Base-by-base conservation (phyloP, 2,113 vertebrate genomes). In the Apodemus sylvaticus region DNA sequence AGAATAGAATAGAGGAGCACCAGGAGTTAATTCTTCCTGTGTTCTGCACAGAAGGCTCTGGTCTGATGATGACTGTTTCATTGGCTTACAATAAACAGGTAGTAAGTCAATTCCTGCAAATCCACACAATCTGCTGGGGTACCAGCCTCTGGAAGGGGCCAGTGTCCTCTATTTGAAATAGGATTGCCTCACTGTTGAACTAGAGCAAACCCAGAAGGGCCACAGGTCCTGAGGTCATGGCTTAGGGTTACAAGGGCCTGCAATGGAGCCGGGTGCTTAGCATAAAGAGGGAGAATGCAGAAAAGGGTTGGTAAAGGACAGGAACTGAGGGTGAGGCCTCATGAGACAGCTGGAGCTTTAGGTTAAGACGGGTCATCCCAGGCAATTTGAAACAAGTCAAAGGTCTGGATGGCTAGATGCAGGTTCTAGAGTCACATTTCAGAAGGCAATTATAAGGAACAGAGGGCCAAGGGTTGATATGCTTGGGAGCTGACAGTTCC, bases 71-170 rank as follows among this genome's bases (percentile, higher is more conserved):
- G 55, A 66, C 16, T n/a, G 90, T 42, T 42, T 29, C 78, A 73
- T 53, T 88, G 91, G 83, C 93, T 95, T 95, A 60, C 82, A 81
- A 64, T 91, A 93, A 92, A 66, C 85, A 88, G 76, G 66, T 95
- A 73, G 26, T 90, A 62, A 71, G 70, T 78, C 71, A 79, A 89
- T 82, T 71, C 22, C 55, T 70, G 29, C 86, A 73, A 83, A 64
- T 48, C 73, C 31, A 7, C 55, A 81, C 39, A 55, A 16, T 53
- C 26, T 95, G 36, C 91, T 82, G 39, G 31, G 24, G 7, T 45
- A n/a, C 62, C 86, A 86, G 51, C 42, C 64, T 90, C 90, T 92
- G 42, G 79, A 92, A 93, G 73, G 55, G 68, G 42, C 68, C 68
- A 64, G 62, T 68, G 24, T 34, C 55, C 29, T 89, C 58, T 78